Base-by-base conservation (phyloP, 2,113 vertebrate species). In the Tenrec ecaudatus region DNA sequence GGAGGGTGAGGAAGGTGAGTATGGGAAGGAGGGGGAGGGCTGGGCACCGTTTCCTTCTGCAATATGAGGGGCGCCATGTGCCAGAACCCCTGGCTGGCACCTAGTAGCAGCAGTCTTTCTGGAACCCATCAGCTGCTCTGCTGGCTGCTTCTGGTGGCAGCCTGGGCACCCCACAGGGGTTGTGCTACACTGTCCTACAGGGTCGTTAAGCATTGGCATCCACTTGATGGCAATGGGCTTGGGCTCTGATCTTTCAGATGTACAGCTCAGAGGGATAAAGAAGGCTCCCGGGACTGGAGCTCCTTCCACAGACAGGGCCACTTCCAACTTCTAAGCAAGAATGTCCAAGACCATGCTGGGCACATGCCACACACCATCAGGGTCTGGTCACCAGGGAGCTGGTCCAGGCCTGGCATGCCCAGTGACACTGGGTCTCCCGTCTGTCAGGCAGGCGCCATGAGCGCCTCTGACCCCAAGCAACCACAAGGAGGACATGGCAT, bases 251-350 rank as follows among this genome's bases (percentile, higher is more conserved):
- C 71, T 73, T 10, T 73, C 14, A 7, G 31, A 40, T 36, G 11
- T 16, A 2, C 0, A 0, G 1, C 14, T 33, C 27, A 8, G 20
- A 17, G 0, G 22, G 14, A 29, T 11, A 20, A 11, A 14, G 47
- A 57, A 19, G 4, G 60, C 36, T 77, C 43, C 7, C 5, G 36
- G 62, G 22, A 7, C 40, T 10, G 2, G 80, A 19, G 2, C 19
- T 62, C 60, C 22, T 23, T 20, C 60, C 22, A 23, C 60, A 62
- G 60, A 12, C 22, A 4, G 16, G 60, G 22, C 60, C 79, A 53
- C 47, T 10, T 53, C 47, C 47, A 53, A 53, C 47, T 53, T 53
- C 47, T 36, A 36, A 7, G n/a, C 4, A 29, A 11, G 31, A 22
- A 11, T 12, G 12, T 8, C 33, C 0, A 12, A 9, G 38, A 25